These are phyloP conservation scores for Vultur gryphus DNA, from an alignment of 2,797 vertebrate genomes.

Conservation along the genomic window DNA sequence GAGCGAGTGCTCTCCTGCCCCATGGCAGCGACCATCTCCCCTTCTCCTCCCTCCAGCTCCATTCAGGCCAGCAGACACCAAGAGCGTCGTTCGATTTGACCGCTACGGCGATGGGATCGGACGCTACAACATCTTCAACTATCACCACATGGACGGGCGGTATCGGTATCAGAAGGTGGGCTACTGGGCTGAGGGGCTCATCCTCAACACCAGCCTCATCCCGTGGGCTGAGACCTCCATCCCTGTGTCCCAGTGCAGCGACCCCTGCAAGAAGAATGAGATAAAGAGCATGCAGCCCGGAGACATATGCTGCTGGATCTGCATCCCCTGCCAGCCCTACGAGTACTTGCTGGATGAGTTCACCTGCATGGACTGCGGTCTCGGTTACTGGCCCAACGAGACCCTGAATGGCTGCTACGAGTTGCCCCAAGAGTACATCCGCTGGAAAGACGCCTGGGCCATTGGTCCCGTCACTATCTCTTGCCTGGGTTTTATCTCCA, in stretches of 20 bases:
- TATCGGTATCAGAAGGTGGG: slow-evolving; percentile 92
- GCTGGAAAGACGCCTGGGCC: slow-evolving; percentile 95
- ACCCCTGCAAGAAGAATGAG: slow-evolving; percentile 94
- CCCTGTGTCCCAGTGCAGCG: slow-evolving; percentile 95
- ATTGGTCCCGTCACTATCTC: slow-evolving; percentile 92
- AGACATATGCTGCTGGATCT: slow-evolving; percentile 99
- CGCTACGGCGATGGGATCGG: slow-evolving; percentile 90
- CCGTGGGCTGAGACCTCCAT: slow-evolving; percentile 80
- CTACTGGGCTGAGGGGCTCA: slow-evolving; percentile 92
- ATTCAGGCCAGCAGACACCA: slow-evolving; percentile 86
- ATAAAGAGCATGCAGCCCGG: slow-evolving; percentile 98
- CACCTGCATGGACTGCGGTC: slow-evolving; percentile 91
- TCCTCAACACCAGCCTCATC: slow-evolving; percentile 84
- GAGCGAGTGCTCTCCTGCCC: background rate
- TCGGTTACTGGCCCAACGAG: slow-evolving; percentile 91
- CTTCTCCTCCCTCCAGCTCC: slow-evolving; percentile 80
- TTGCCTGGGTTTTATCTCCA: slow-evolving; percentile 92
- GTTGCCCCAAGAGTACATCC: slow-evolving; percentile 95
- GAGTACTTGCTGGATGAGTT: slow-evolving; percentile 93
- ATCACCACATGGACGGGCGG: slow-evolving; percentile 81
- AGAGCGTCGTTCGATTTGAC: slow-evolving; percentile 88
- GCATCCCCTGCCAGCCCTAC: slow-evolving; percentile 93
- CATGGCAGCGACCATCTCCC: background rate
- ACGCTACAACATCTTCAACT: slow-evolving; percentile 98
- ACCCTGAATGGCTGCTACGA: slow-evolving; percentile 92